Conservation (phyloP, 2,888 invertebrate species). For the Serrognathus titanus region DNA sequence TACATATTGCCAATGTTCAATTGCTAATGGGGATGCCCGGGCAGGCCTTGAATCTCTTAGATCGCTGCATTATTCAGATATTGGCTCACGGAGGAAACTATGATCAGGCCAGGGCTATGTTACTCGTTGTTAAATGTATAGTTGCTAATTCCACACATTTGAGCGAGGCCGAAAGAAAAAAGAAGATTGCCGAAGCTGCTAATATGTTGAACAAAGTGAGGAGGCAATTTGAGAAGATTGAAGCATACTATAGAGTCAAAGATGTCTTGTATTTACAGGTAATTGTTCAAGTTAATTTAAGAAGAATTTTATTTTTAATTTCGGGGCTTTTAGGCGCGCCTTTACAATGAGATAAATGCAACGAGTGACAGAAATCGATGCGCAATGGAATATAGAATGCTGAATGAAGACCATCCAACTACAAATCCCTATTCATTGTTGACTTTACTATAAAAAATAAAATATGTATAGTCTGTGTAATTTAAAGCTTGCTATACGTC, state of each 20-base stretch:
- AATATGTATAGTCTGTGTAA: not conserved
- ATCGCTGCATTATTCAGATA: conserved; percentile 58
- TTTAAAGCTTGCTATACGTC: too few species aligned
- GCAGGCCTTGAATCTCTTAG: conserved; percentile 69
- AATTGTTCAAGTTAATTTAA: conserved; percentile 22
- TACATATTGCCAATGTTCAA: conserved; percentile 77
- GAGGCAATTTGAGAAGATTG: conserved; percentile 67
- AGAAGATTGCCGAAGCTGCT: conserved; percentile 56
- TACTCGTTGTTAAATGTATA: conserved; percentile 75
- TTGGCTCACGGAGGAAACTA: conserved; percentile 78
- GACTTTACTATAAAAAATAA: conserved; percentile 53
- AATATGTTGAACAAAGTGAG: conserved; percentile 65
- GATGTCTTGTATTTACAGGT: conserved; percentile 71
- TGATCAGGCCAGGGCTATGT: conserved; percentile 73
- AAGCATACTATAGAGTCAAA: conserved; percentile 72
- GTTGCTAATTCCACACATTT: conserved; percentile 60
- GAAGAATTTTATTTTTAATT: conserved; percentile 34
- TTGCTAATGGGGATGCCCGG: conserved; percentile 71
- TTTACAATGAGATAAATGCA: conserved; percentile 72
- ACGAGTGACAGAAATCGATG: conserved; percentile 73
- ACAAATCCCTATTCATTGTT: conserved; percentile 56
- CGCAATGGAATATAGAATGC: conserved; percentile 74
- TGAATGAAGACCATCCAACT: conserved; percentile 69
- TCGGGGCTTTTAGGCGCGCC: conserved; percentile 55
- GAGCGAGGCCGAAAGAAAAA: conserved; percentile 50